Conservation (phyloP, 2,797 vertebrate species). For the Naso thynnoides region DNA sequence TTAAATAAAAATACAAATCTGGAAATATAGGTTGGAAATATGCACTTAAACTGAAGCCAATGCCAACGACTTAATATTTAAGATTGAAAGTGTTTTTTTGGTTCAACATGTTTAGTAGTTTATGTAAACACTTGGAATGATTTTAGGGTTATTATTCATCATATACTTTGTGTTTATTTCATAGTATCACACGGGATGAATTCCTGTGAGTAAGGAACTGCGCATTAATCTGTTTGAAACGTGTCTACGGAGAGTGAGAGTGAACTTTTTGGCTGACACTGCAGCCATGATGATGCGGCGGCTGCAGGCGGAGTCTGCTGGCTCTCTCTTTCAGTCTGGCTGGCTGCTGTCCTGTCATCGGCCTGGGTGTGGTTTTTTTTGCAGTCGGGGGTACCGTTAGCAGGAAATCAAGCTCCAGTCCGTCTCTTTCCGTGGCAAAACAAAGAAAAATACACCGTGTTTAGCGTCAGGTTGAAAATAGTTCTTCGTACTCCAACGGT, state of each 20-base stretch:
- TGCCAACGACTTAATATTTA: background rate
- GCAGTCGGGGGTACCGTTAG: conserved; percentile 87
- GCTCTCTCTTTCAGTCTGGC: conserved; percentile 58
- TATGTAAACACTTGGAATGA: no score
- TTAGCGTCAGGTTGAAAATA: conserved; percentile 24
- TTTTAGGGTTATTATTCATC: background rate
- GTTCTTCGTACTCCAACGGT: background rate
- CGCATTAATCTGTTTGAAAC: no score
- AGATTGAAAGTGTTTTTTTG: no score
- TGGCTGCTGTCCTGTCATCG: conserved; percentile 80
- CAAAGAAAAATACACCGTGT: conserved; percentile 64
- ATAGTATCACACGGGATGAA: background rate
- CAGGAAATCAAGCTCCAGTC: conserved; percentile 81
- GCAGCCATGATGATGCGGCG: background rate
- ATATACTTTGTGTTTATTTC: background rate
- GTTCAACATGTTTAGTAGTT: no score
- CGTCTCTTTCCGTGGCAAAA: conserved; percentile 71
- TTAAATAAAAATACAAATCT: background rate
- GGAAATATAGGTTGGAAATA: background rate
- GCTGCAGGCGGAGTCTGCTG: background rate
- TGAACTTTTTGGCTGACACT: background rate
- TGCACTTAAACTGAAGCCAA: background rate
- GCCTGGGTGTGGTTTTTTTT: conserved; percentile 88
- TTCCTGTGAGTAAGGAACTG: background rate
- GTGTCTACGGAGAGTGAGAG: no score